Base-by-base conservation (phyloP, 2,797 vertebrate species). In the Enteromius unitaeniatus region DNA sequence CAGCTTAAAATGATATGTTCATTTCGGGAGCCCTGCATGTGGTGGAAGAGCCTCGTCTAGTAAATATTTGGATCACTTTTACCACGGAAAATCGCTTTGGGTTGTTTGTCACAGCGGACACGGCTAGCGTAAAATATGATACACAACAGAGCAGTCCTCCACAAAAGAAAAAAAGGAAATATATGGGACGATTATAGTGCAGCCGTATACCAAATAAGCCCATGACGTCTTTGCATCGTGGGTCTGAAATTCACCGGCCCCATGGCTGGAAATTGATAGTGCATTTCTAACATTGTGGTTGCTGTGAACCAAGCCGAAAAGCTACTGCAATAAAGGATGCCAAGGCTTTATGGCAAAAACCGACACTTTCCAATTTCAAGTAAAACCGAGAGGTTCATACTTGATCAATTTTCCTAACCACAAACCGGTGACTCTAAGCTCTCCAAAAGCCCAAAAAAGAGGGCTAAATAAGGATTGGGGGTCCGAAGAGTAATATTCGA, bases 71-170 rank as follows among this genome's bases (percentile, higher is more conserved):
- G 86, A 83, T 45, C 14, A 3, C 62, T 76, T 68, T 55, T 31
- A 68, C 72, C 62, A 78, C 37, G 89, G 89, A 89, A 93, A 93
- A 93, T 88, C 84, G 79, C 89, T 90, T 84, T 8, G 87, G 77
- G 55, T 70, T 81, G 68, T 88, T 89, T 88, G 47, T 80, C 47
- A 83, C 86, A 85, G 53, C 62, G 85, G 85, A 89, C 26, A 78
- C 81, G 42, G 62, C 73, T 82, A n/a, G 58, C 73, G 85, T 70
- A 86, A 84, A 67, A 82, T 85, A 84, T 85, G 45, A 84, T 81
- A 88, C 74, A 85, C 84, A 81, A 87, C 76, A 51, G 67, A 62
- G 19, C 53, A 17, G 47, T 37, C 15, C 15, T 45, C 28, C 6
- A 26, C 42, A 78, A 51, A 78, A 47, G 26, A 1, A 40, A 53